Evolutionary conservation across 2,888 invertebrate genomes (phyloP).

Genomic region (Megalurothrips usitatus): DNA sequence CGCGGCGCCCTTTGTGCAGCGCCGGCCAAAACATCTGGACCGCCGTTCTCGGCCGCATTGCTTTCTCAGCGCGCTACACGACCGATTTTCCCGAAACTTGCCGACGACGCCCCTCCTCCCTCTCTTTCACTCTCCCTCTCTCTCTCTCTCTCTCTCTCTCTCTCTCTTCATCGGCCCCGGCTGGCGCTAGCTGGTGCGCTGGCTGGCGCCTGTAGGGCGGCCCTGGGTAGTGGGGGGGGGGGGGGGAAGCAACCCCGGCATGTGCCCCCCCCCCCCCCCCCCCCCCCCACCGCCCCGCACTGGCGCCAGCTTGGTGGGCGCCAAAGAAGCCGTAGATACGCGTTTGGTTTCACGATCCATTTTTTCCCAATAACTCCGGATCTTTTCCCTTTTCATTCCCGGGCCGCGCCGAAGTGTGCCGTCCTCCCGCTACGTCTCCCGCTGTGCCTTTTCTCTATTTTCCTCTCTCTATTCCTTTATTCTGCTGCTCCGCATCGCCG

Average conservation of each 20-base stretch:
- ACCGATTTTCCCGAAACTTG: too few relatives aligned
- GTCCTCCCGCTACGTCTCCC: neutral
- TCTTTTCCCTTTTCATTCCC: neutral
- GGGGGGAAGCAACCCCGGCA: too few relatives aligned
- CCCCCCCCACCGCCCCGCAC: too few relatives aligned
- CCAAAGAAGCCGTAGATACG: slow-evolving; percentile 6
- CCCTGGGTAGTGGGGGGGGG: too few relatives aligned
- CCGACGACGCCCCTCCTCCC: neutral
- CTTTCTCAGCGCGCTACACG: too few relatives aligned
- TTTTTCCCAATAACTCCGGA: neutral
- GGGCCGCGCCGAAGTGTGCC: neutral
- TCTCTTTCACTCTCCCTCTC: neutral
- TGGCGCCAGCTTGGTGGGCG: slow-evolving; percentile 5
- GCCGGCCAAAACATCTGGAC: too few relatives aligned
- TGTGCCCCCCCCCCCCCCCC: too few relatives aligned
- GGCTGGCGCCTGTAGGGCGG: neutral
- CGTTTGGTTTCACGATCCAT: neutral
- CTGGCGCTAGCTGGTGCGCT: neutral
- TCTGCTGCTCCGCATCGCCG: neutral
- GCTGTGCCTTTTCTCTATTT: neutral
- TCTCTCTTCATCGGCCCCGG: neutral
- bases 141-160: neutral
- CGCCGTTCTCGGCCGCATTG: too few relatives aligned
- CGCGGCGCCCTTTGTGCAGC: too few relatives aligned
- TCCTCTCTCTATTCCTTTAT: neutral